Percentiles rank a stretch among this genome's conserved stretches.
These are phyloP conservation scores for Ochotona princeps DNA, from an alignment of 2,113 vertebrate species.

Conservation along the genomic window DNA sequence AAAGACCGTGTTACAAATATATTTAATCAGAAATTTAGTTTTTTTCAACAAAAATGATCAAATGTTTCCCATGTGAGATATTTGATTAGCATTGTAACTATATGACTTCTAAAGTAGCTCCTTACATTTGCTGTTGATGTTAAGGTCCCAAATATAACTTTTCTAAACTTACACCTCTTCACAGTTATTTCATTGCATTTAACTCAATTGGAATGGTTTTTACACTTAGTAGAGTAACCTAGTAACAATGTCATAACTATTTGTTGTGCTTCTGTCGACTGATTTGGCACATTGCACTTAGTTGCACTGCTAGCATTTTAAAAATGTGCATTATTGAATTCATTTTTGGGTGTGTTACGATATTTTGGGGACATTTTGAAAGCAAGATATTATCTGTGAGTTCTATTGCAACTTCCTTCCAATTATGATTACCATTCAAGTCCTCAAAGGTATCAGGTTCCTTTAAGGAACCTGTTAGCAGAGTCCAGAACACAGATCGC, in stretches of 20 bases:
- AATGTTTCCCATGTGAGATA: slow-evolving; percentile 39
- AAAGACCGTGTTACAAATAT: slow-evolving; percentile 35
- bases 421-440: not conserved
- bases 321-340: slow-evolving; percentile 15
- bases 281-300: not conserved
- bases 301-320: not conserved
- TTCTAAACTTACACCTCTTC: slow-evolving; percentile 37
- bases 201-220: not conserved
- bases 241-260: not conserved
- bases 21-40: slow-evolving; percentile 38
- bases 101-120: slow-evolving; percentile 37
- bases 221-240: slow-evolving; percentile 16
- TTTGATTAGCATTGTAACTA: slow-evolving; percentile 29
- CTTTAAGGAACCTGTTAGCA: not conserved
- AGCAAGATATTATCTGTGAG: not conserved
- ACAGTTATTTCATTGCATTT: slow-evolving; percentile 30
- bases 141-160: not conserved
- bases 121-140: not conserved
- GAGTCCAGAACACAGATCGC: not conserved
- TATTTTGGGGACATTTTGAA: slow-evolving; percentile 30
- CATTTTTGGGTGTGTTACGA: not conserved
- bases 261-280: slow-evolving; percentile 17
- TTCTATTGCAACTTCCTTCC: slow-evolving; percentile 33
- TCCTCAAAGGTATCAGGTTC: slow-evolving; percentile 1
- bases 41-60: slow-evolving; percentile 37